These are phyloP conservation scores for Nemopilema nomurai DNA, from an alignment of 30 jellyfish, hydroid and myxozoan species.

Conservation along the genomic window DNA sequence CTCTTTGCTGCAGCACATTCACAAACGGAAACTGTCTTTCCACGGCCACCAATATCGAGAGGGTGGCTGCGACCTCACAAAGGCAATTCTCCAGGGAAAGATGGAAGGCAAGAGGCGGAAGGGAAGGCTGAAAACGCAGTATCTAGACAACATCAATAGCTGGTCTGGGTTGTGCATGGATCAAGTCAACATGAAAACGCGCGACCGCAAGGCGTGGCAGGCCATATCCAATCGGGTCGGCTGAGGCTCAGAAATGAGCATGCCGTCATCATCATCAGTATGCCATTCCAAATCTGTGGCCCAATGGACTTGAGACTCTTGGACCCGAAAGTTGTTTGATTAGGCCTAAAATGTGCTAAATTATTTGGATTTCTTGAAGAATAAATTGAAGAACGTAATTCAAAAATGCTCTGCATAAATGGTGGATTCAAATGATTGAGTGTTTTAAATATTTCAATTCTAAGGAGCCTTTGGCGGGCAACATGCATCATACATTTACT, in stretches of 20 bases:
- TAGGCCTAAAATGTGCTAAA: neutral
- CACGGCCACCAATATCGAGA: neutral
- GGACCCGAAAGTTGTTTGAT: constrained; percentile 16
- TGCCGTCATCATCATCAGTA: too few species aligned
- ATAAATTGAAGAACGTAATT: constrained; percentile 2
- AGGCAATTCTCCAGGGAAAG: neutral
- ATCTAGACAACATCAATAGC: neutral
- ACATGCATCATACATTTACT: neutral
- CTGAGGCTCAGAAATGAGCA: too few species aligned
- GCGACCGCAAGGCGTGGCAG: too few species aligned
- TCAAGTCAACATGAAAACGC: too few species aligned
- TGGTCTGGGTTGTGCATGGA: too few species aligned
- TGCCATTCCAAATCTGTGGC: constrained; percentile 26
- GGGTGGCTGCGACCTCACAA: neutral
- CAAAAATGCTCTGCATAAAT: constrained; percentile 7
- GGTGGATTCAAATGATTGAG: constrained; percentile 13
- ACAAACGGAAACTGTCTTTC: neutral
- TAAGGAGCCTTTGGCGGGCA: neutral
- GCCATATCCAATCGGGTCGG: too few species aligned
- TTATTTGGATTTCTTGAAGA: constrained; percentile 1
- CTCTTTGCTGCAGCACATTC: neutral
- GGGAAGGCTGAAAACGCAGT: neutral
- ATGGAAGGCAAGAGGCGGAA: neutral
- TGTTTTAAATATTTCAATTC: neutral
- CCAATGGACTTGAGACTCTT: constrained; percentile 27